These are phyloP conservation scores for Apotomis turbidana DNA, from an alignment of 2,888 invertebrate species.

Conservation along the genomic window DNA sequence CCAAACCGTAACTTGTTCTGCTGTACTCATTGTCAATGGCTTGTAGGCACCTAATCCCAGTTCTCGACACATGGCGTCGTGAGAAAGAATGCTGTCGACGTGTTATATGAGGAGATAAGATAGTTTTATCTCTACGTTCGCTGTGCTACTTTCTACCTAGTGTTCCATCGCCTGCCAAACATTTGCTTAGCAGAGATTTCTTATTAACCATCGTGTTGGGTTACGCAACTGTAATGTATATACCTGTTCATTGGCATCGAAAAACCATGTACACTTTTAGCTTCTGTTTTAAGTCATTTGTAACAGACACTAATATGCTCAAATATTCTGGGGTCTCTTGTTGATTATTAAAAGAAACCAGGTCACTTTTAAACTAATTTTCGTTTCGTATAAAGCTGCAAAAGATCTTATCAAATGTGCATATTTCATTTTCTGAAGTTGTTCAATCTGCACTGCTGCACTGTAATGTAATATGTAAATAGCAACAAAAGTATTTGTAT, in stretches of 20 bases:
- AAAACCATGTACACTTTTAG: neutral
- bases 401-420: too few relatives aligned
- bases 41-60: neutral
- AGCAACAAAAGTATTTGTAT: too few relatives aligned
- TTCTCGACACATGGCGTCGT: constrained; percentile 41
- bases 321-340: too few relatives aligned
- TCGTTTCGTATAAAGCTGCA: too few relatives aligned
- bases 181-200: constrained; percentile 74
- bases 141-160: constrained; percentile 65
- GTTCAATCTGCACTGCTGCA: too few relatives aligned
- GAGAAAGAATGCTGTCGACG: constrained; percentile 54
- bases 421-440: too few relatives aligned
- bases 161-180: constrained; percentile 69
- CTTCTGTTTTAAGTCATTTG: too few relatives aligned
- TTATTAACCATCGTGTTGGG: constrained; percentile 34
- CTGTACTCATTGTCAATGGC: neutral
- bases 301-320: too few relatives aligned
- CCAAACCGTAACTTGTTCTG: too few relatives aligned
- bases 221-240: constrained; percentile 17
- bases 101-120: constrained; percentile 62
- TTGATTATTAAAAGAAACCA: too few relatives aligned
- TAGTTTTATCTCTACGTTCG: constrained; percentile 60
- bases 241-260: neutral
- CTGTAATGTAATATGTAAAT: too few relatives aligned
- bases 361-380: too few relatives aligned